These are phyloP conservation scores for Pandemis heparana DNA, from an alignment of 2,888 invertebrate genomes.

Conservation along the genomic window DNA sequence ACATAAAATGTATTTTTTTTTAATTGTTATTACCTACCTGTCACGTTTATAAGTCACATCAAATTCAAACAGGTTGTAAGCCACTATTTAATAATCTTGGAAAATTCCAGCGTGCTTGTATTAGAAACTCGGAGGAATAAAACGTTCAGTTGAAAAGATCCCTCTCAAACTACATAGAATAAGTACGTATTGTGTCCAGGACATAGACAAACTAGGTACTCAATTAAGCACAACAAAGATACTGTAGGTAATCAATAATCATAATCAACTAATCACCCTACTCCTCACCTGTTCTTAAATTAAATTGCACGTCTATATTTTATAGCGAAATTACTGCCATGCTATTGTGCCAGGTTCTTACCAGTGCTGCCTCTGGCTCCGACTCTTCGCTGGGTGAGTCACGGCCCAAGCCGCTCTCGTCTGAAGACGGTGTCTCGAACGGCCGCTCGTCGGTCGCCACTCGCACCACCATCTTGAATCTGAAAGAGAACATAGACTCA, in stretches of 20 bases:
- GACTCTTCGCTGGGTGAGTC: conserved; percentile 76
- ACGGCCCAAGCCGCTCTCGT: conserved; percentile 77
- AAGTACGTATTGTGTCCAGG: too few relatives aligned
- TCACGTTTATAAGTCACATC: neutral
- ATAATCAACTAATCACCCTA: too few relatives aligned
- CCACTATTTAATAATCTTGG: too few relatives aligned
- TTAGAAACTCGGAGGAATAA: too few relatives aligned
- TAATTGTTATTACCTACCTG: neutral
- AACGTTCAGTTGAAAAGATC: too few relatives aligned
- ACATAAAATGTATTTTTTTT: neutral
- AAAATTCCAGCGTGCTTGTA: conserved; percentile 41
- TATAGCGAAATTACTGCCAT: too few relatives aligned
- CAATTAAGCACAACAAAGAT: too few relatives aligned
- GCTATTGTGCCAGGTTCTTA: conserved; percentile 54
- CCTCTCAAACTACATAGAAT: too few relatives aligned
- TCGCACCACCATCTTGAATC: conserved; percentile 71
- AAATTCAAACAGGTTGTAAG: neutral
- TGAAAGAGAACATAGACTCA: conserved; percentile 51
- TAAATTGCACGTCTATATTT: neutral
- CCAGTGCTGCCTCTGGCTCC: conserved; percentile 79
- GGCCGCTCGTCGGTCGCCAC: conserved; percentile 79
- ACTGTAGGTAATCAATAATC: too few relatives aligned
- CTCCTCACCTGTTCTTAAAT: too few relatives aligned
- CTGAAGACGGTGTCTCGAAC: conserved; percentile 78
- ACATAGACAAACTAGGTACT: too few relatives aligned